A percentile compares a stretch with the other conserved stretches of the same genome.
These are phyloP conservation scores for Oreochromis aureus DNA, from an alignment of 2,113 vertebrate genomes.

Conservation along the genomic window DNA sequence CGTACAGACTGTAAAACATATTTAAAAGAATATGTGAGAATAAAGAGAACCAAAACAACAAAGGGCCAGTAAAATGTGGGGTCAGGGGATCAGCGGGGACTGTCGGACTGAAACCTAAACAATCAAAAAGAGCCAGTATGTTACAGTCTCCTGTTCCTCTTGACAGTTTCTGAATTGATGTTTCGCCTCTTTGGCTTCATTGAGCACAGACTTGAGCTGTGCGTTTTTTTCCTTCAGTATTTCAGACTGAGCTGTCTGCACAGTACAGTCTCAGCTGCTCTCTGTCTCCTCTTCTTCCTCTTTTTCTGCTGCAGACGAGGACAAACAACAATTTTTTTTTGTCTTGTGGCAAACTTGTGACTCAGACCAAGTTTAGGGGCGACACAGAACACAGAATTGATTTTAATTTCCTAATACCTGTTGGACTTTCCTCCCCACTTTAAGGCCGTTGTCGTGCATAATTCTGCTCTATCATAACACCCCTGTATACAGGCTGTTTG, in stretches of 20 bases:
- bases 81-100: rapidly evolving
- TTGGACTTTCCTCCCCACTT: background rate
- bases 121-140: background rate
- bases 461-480: background rate
- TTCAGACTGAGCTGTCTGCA: background rate
- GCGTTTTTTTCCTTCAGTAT: background rate
- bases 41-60: background rate
- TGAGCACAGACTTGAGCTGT: background rate
- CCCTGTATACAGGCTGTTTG: background rate
- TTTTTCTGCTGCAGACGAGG: background rate
- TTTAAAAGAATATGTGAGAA: background rate
- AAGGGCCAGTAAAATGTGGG: background rate
- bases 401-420: background rate
- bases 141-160: background rate
- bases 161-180: background rate
- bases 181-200: background rate
- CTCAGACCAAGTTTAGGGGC: background rate
- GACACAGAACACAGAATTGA: background rate
- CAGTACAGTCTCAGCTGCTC: background rate
- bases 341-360: background rate
- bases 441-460: background rate
- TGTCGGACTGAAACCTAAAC: background rate
- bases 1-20: background rate
- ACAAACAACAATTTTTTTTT: background rate
- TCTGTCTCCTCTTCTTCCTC: constrained; percentile 9